Percentiles rank a stretch among this genome's conserved stretches.
phyloP scores from a whole-genome alignment of 2,797 vertebrate species.

The Cirrhinus mrigala region DNA sequence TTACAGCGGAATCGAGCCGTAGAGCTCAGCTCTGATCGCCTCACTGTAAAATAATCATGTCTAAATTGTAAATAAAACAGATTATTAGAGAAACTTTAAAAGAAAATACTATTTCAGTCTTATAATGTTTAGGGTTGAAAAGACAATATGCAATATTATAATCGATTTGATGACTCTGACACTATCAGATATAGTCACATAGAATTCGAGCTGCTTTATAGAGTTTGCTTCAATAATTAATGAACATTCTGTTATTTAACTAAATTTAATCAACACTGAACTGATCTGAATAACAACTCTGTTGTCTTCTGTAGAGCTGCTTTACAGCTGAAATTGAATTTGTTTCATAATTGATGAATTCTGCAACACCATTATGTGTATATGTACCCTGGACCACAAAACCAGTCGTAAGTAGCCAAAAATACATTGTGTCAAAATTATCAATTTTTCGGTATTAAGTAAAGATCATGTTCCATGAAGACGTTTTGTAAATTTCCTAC shows the following conservation, averaged over 20 bases:
- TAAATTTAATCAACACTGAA: neutral
- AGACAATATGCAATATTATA: neutral
- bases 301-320: neutral
- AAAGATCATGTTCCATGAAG: no score
- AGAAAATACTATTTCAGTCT: neutral
- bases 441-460: no score
- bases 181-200: neutral
- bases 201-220: no score
- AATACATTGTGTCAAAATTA: no score
- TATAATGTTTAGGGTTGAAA: neutral
- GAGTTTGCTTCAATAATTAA: neutral
- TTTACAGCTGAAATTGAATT: neutral
- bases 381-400: no score
- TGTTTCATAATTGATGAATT: no score
- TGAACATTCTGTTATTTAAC: neutral
- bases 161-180: neutral
- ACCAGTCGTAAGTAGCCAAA: no score
- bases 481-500: no score
- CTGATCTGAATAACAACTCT: neutral
- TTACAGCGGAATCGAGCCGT: neutral
- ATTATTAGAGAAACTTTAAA: neutral
- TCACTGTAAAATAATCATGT: neutral
- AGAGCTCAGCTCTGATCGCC: neutral
- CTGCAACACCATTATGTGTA: neutral
- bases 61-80: neutral